These are phyloP conservation scores for Cryptoprocta ferox DNA, from an alignment of 2,797 vertebrate species.

Conservation along the genomic window DNA sequence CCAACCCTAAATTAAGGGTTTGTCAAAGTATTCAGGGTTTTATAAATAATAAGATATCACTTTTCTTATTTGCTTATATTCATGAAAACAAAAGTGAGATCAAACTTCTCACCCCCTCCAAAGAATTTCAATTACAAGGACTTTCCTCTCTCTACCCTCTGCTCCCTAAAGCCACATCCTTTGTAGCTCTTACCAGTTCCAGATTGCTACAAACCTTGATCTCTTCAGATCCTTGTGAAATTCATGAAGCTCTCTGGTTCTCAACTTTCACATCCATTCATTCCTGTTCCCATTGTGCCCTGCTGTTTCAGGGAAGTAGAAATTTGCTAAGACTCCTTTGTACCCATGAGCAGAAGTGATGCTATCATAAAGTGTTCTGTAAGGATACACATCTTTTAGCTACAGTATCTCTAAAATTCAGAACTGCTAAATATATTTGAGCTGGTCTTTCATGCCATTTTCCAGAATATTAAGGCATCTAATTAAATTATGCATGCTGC, in stretches of 20 bases:
- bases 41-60: not conserved
- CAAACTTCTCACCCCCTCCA: not conserved
- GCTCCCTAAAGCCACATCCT: not conserved
- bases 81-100: constrained; percentile 21
- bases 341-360: not conserved
- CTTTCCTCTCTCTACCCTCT: not conserved
- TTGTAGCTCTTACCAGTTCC: not conserved
- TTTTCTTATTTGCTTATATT: constrained; percentile 25
- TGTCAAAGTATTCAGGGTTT: not conserved
- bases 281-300: not conserved
- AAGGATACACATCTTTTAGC: not conserved
- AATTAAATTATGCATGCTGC: constrained; percentile 72
- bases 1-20: not conserved
- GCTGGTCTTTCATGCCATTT: constrained; percentile 7
- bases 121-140: not conserved
- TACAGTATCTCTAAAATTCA: not conserved
- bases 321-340: not conserved
- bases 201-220: not conserved
- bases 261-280: not conserved
- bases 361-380: not conserved
- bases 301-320: not conserved
- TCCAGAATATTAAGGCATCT: constrained; percentile 63
- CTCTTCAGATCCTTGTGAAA: not conserved
- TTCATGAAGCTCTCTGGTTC: not conserved
- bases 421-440: not conserved